Base-by-base conservation (phyloP, 2,797 vertebrate species). In the Vireo griseus region DNA sequence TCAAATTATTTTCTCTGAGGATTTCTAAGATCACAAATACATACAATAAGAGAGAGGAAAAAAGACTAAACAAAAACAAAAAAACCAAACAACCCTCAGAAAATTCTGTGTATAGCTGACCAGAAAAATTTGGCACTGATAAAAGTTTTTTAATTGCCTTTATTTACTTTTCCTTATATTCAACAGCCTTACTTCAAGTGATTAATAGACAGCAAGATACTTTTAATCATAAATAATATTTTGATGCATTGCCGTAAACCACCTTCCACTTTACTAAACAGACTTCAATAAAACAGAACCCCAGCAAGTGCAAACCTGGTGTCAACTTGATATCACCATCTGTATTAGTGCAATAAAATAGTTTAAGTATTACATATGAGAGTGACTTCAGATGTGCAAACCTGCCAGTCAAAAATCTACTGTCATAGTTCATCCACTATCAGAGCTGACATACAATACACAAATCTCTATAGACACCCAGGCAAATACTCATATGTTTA, bases 171-270 rank as follows among this genome's bases (percentile, higher is more conserved):
- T 66, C 20, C 2, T 62, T 51, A 58, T 28, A 66, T 33, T 68
- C 29, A 51, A 7, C 0, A 0, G 11, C 5, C 31, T 47, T 61
- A 68, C 18, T 72, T 85, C 0, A 4, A 73, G 20, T 25, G 7
- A 42, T 66, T 76, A 19, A n/a, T 2, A 62, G 31, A 55, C 2
- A 8, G 57, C 6, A 35, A 47, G 51, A 51, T 17, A 29, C 9
- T 44, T 69, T 21, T 65, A 76, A 6, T 16, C 10, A 62, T 9
- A 54, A 59, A 37, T 4, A 65, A 12, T 21, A 76, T 79, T 82
- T 55, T 50, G 4, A 40, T 68, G 9, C 16, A 35, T 14, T 35
- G 19, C 13, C 47, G 9, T 40, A 51, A 89, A 66, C 7, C 13
- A 42, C 2, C 24, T 88, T 45, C 22, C 44, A 51, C n/a, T 85